A percentile compares a stretch with the other conserved stretches of the same genome.
These are phyloP conservation scores for Tragelaphus scriptus DNA, from an alignment of 2,113 vertebrate species.

Conservation along the genomic window DNA sequence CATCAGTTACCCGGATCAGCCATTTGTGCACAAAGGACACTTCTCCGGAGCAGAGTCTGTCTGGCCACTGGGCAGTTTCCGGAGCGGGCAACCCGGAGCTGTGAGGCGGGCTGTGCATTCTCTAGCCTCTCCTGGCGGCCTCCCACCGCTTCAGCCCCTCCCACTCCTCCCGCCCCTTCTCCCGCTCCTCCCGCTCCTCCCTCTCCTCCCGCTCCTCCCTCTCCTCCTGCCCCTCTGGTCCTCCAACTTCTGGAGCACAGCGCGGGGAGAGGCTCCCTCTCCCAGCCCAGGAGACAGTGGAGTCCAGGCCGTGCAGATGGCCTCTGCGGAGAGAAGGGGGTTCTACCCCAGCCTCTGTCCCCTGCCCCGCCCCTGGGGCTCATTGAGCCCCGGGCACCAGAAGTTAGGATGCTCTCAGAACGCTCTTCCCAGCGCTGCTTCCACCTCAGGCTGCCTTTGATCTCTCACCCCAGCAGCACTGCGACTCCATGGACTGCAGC, in stretches of 20 bases:
- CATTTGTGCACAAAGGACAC: background rate
- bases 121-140: background rate
- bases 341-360: too few species aligned
- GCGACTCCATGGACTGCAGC: background rate
- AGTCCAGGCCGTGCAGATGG: background rate
- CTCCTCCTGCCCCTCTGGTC: fast-evolving
- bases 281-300: background rate
- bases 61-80: background rate
- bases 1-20: fast-evolving
- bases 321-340: background rate
- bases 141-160: fast-evolving
- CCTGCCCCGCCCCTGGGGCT: background rate
- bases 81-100: fast-evolving
- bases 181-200: too few species aligned
- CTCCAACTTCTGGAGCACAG: background rate
- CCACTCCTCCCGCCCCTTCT: too few species aligned
- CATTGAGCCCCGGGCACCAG: background rate
- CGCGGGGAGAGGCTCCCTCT: background rate
- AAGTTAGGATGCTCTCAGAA: too few species aligned
- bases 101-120: fast-evolving
- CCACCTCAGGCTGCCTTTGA: background rate
- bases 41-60: background rate
- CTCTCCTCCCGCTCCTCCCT: fast-evolving
- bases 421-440: fast-evolving
- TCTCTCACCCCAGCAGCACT: background rate